Base-by-base conservation (phyloP, 2,797 vertebrate genomes). In the Kryptopterus vitreolus region DNA sequence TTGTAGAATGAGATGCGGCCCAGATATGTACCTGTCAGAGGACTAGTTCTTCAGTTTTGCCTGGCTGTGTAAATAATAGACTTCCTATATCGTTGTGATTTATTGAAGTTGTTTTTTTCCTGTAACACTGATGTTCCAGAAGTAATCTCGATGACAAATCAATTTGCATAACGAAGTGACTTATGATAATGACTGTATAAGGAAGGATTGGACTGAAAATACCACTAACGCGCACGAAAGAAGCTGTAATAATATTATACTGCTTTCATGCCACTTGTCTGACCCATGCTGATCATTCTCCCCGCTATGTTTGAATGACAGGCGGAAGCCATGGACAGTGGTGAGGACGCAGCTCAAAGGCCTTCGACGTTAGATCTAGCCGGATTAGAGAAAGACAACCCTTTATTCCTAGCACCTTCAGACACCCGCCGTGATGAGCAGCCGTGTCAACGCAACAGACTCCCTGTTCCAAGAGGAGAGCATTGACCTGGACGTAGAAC, bases 401-500 rank as follows among this genome's bases (percentile, higher is more conserved):
- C 72, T 0, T 88, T 88, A 46, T 38, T 68, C 11, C 76, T 78
- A 3, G 85, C 80, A 9, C 62, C 53, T 0, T 53, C 62, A 12
- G 84, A 70, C 24, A 80, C 84, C n/a, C 0, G 63, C 77, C 10
- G 9, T 66, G 3, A 48, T 79, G 33, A 66, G 13, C 59, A 43
- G 63, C 50, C 83, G 29, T 7, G 9, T 58, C 62, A 29, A 53
- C 76, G 22, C 35, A 86, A 71, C 88, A 43, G 94, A 94, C 72
- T 8, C 61, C 61, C 52, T 82, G 6, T 93, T 92, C 69, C 95
- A 93, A 0, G 95, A 95, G 85, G 98, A 98, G 83, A 98, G 94
- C 82, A 97, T 98, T 22, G 95, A 97, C 83, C 92, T 99, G 2
- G 95, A 93, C 0, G 94, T 90, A 9, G 97, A 95, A 52, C 89